Evolutionary conservation across 2,113 vertebrate species (phyloP).

Genomic region (Dicrurus megarhynchus): DNA sequence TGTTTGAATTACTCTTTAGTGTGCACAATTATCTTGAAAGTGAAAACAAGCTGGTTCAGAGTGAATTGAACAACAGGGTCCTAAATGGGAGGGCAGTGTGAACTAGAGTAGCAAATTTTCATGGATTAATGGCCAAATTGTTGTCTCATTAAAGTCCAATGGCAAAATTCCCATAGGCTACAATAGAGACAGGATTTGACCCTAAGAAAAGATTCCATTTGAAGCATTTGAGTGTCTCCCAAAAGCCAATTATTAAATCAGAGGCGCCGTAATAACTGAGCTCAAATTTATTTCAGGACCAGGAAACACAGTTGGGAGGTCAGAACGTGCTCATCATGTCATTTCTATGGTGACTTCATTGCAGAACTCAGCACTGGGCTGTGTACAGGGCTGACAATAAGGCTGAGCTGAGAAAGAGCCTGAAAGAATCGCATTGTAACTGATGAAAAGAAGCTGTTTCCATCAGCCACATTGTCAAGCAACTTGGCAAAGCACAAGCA

Average conservation of each 20-base stretch:
- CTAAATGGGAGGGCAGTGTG: constrained; percentile 17
- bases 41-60: constrained; percentile 40
- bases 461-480: constrained; percentile 3
- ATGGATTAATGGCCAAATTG: constrained; percentile 49
- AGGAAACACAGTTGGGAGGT: not conserved
- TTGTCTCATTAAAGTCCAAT: constrained; percentile 15
- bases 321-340: not conserved
- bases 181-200: constrained; percentile 12
- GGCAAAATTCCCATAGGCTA: not conserved
- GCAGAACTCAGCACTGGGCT: not conserved
- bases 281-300: constrained; percentile 48
- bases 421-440: constrained; percentile 26
- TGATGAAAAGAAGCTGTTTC: constrained; percentile 41
- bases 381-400: not conserved
- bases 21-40: constrained; percentile 14
- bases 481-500: constrained; percentile 18
- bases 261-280: not conserved
- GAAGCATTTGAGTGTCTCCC: constrained; percentile 30
- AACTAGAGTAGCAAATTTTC: constrained; percentile 43
- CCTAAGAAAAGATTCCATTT: constrained; percentile 8
- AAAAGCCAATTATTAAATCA: constrained; percentile 43
- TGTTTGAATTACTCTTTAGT: constrained; percentile 14
- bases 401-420: not conserved
- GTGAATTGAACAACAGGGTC: constrained; percentile 10
- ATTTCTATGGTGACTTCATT: constrained; percentile 46